Conservation (phyloP, 2,113 vertebrate genomes). For the Lophura nycthemera region DNA sequence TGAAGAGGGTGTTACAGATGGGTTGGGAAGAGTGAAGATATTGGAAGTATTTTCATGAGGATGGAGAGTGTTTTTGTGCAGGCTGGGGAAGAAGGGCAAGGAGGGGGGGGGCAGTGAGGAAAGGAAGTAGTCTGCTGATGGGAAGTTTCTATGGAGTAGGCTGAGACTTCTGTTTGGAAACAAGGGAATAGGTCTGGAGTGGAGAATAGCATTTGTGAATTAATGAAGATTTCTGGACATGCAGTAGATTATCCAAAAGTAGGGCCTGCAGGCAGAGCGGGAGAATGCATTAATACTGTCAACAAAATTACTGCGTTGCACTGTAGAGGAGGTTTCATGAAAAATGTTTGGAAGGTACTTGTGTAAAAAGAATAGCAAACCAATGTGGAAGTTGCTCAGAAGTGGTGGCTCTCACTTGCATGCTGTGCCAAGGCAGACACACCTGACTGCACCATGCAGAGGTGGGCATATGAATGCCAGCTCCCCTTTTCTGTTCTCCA, state of each 20-base stretch:
- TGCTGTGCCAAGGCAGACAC: background rate
- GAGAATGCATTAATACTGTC: background rate
- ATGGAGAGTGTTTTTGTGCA: background rate
- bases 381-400: background rate
- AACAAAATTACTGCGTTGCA: background rate
- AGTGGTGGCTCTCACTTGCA: background rate
- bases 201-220: background rate
- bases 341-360: background rate
- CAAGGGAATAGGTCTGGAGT: background rate
- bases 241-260: background rate
- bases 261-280: background rate
- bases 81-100: background rate
- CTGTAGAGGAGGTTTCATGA: background rate
- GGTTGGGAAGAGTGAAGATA: background rate
- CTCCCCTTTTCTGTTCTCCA: background rate
- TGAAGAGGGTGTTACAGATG: fast-evolving
- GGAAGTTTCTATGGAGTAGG: background rate
- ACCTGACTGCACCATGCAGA: fast-evolving
- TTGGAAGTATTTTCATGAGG: background rate
- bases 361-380: background rate
- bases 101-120: background rate
- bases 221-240: background rate
- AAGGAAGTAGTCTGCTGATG: background rate
- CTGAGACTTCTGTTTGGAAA: background rate
- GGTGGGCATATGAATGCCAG: fast-evolving